These are phyloP conservation scores for Rattus norvegicus DNA, from an alignment of 2,113 vertebrate genomes.

Conservation along the genomic window DNA sequence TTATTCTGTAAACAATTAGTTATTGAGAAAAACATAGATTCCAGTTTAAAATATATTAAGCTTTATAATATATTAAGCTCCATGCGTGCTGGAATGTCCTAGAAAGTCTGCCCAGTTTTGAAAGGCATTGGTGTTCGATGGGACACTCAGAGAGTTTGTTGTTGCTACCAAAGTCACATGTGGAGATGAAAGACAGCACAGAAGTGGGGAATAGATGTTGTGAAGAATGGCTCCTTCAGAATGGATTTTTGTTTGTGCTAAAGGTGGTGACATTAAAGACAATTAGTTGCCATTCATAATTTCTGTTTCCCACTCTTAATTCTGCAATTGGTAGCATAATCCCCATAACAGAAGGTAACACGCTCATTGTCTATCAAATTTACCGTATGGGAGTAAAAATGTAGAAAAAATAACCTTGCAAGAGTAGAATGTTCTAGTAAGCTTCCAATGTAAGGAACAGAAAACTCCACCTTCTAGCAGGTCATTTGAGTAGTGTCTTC, in stretches of 20 bases:
- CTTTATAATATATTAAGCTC: background rate
- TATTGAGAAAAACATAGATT: conserved; percentile 33
- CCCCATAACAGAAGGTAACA: conserved; percentile 24
- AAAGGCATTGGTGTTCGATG: background rate
- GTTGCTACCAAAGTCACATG: background rate
- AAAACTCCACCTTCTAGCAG: background rate
- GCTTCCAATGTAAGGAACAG: background rate
- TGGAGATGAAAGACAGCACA: background rate
- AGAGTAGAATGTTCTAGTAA: background rate
- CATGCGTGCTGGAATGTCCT: background rate
- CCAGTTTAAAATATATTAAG: conserved; percentile 12
- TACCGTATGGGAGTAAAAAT: background rate
- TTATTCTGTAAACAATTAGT: conserved; percentile 23
- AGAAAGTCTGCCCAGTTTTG: background rate
- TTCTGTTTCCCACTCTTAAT: conserved; percentile 38
- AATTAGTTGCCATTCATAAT: background rate
- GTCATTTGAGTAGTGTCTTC: background rate
- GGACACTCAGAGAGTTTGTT: background rate
- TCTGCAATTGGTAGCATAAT: background rate
- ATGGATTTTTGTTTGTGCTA: background rate
- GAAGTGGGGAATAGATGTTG: background rate
- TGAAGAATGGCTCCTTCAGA: background rate
- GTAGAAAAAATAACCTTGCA: conserved; percentile 22
- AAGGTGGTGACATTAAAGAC: background rate
- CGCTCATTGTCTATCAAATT: background rate